Evolutionary conservation across 2,888 invertebrate genomes (phyloP).

Genomic region (Atethmia centrago): DNA sequence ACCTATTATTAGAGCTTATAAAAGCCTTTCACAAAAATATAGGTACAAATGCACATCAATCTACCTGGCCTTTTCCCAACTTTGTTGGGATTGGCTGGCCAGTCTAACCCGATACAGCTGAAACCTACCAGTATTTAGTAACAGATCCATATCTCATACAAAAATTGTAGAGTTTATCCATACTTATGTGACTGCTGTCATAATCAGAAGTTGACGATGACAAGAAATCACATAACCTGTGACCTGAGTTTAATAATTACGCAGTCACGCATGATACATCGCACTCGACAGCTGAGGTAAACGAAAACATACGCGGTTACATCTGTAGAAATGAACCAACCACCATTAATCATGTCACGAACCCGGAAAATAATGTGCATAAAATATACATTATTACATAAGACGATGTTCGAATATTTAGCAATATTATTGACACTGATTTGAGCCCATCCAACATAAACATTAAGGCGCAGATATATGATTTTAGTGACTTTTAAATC

Average conservation of each 20-base stretch:
- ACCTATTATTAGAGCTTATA: not conserved
- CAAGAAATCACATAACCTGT: constrained; percentile 7
- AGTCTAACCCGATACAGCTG: no score
- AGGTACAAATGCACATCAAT: not conserved
- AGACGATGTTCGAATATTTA: not conserved
- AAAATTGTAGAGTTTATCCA: no score
- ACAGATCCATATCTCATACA: not conserved
- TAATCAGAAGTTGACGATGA: not conserved
- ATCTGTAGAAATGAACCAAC: not conserved
- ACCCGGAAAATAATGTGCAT: not conserved
- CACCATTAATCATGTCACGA: not conserved
- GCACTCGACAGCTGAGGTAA: not conserved
- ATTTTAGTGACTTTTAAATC: no score
- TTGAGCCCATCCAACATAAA: not conserved
- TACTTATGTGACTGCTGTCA: not conserved
- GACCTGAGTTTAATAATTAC: not conserved
- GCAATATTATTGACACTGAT: not conserved
- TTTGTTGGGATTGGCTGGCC: no score
- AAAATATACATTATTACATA: not conserved
- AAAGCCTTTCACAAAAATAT: not conserved
- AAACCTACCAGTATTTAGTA: no score
- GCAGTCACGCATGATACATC: not conserved
- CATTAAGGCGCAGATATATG: no score
- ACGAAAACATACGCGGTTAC: not conserved
- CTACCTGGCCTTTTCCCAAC: no score